Conservation (phyloP, 2,113 vertebrate species). For the Barbus barbus region DNA sequence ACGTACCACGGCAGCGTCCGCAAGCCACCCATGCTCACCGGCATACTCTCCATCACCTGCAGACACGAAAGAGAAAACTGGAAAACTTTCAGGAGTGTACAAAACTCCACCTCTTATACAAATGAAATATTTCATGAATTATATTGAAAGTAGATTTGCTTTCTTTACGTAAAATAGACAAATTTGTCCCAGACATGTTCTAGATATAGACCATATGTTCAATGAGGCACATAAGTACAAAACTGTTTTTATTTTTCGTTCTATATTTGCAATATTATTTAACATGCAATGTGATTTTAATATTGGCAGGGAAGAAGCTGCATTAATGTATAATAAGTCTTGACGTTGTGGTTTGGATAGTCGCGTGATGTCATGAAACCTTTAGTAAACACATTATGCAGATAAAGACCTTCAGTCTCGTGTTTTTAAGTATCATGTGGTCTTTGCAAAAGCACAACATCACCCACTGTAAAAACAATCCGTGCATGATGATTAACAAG, state of each 20-base stretch:
- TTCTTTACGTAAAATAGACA: background rate
- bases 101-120: background rate
- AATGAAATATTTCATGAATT: background rate
- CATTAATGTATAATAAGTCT: background rate
- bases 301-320: background rate
- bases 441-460: conserved; percentile 8
- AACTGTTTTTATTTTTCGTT: background rate
- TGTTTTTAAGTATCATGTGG: conserved; percentile 17
- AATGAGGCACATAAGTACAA: no score
- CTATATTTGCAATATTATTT: background rate
- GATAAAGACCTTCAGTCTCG: background rate
- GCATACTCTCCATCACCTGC: conserved; percentile 74
- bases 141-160: background rate
- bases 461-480: background rate
- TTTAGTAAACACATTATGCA: conserved; percentile 18
- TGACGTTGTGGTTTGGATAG: no score
- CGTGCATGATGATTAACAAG: background rate
- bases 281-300: background rate
- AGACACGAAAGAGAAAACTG: background rate
- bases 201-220: background rate
- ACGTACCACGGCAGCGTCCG: conserved; percentile 75
- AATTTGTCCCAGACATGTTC: background rate
- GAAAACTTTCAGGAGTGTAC: background rate
- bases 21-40: background rate
- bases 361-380: background rate